Evolutionary conservation across 2,113 vertebrate species (phyloP).

Genomic region (Paralichthys olivaceus): DNA sequence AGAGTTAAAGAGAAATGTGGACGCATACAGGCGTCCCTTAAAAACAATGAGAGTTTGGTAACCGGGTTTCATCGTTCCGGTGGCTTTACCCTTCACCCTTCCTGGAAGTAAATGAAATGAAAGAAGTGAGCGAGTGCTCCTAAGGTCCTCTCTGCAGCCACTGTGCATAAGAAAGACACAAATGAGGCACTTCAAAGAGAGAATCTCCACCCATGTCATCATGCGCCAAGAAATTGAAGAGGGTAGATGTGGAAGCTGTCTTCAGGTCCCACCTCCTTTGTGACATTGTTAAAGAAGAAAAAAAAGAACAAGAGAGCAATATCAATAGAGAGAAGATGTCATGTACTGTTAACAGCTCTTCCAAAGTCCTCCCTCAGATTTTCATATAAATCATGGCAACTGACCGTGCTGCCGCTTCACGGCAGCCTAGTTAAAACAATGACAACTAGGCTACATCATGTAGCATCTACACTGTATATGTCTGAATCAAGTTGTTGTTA

Average conservation of each 20-base stretch:
- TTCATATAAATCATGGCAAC: conserved; percentile 1
- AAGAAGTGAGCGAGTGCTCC: conserved; percentile 53
- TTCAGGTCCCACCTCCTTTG: conserved; percentile 54
- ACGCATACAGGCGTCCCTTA: conserved; percentile 64
- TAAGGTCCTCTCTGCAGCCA: conserved; percentile 59
- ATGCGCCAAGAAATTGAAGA: conserved; percentile 45
- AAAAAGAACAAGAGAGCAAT: conserved; percentile 51
- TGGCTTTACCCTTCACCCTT: conserved; percentile 75
- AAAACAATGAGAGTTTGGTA: conserved; percentile 75
- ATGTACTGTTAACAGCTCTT: conserved; percentile 8
- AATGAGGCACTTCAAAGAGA: conserved; percentile 62
- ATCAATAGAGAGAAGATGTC: conserved; percentile 45
- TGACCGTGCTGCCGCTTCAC: not conserved
- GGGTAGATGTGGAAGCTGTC: conserved; percentile 43
- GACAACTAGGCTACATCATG: not conserved
- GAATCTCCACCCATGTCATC: conserved; percentile 62
- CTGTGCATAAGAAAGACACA: conserved; percentile 66
- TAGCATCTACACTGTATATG: not conserved
- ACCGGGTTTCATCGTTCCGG: conserved; percentile 61
- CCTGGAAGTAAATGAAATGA: conserved; percentile 61
- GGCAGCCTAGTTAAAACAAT: not conserved
- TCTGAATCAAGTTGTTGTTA: not conserved
- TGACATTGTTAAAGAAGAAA: conserved; percentile 51
- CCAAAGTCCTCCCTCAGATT: not conserved
- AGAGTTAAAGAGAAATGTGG: conserved; percentile 79